Base-by-base conservation (phyloP, 2,113 vertebrate species). In the Carassius carassius region DNA sequence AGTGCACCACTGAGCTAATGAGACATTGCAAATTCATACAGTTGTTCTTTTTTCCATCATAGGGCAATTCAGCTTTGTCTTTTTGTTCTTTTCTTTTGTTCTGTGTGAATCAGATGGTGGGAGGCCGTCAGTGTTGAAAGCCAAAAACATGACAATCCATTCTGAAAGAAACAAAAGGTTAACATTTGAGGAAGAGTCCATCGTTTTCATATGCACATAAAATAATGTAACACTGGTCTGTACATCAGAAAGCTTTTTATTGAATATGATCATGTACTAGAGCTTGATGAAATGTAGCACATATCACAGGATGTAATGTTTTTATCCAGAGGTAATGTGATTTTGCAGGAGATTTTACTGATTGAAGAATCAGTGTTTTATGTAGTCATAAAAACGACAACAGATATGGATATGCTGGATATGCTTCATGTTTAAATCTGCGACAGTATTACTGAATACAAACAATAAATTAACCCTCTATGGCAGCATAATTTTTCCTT, bases 1-100 rank as follows among this genome's bases (percentile, higher is more conserved):
- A 81, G 44, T 69, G 79, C 79, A 65, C 79, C 79, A 35, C 79
- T 51, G 79, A 69, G 79, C 25, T 81, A 81, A 81, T 81, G 41
- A 81, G 44, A 81, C 25, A 19, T n/a, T 81, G 62, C 25, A 23
- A 19, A 19, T 67, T 81, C 62, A 54, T 69, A n/a, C 23, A 78
- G 51, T 29, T 41, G 16, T 29, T 73, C 10, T 73, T 49, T 73
- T 73, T 25, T 23, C 41, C 8, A 49, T 32, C 74, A 54, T 29
- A 32, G 4, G 44, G 51, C 63, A 35, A 21, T 74, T 56, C 25
- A 29, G 32, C 63, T 73, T 41, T 32, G 69, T 72, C 25, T 70
- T 72, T 79, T 29, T 78, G 41, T 65, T 78, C 12, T 32, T 47
- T 63, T 75, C 35, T 19, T 63, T 47, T 78, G 21, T 78, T 62